Conservation (phyloP, 1,140 invertebrate genomes). For the Oryctes rhinoceros region DNA sequence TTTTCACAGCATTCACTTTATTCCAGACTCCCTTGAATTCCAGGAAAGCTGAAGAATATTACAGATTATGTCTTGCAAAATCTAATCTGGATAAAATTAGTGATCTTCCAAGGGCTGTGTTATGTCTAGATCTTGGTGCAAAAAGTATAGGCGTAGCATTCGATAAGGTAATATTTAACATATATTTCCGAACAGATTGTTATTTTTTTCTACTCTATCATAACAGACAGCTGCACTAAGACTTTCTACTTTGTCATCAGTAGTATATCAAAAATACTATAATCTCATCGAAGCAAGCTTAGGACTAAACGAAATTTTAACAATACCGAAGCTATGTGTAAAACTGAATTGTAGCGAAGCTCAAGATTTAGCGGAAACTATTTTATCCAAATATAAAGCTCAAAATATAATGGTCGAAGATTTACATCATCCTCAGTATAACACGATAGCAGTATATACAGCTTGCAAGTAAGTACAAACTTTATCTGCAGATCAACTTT, state of each 20-base stretch:
- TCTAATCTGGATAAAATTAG: conserved; percentile 49
- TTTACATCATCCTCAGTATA: conserved; percentile 62
- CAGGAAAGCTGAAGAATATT: conserved; percentile 56
- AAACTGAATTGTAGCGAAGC: conserved; percentile 59
- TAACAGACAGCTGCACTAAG: conserved; percentile 58
- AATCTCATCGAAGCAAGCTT: conserved; percentile 61
- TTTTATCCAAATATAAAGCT: conserved; percentile 57
- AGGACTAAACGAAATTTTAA: conserved; percentile 58
- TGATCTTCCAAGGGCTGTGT: conserved; percentile 53
- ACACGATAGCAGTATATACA: conserved; percentile 60
- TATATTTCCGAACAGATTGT: background rate
- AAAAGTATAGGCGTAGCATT: conserved; percentile 47
- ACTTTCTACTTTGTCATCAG: conserved; percentile 59
- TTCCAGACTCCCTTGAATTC: conserved; percentile 43
- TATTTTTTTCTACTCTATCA: conserved; percentile 30
- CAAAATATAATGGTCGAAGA: conserved; percentile 53
- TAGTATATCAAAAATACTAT: conserved; percentile 59
- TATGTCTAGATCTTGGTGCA: conserved; percentile 57
- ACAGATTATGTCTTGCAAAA: conserved; percentile 54
- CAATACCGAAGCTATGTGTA: conserved; percentile 60
- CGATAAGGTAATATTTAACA: conserved; percentile 52
- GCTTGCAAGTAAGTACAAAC: conserved; percentile 56
- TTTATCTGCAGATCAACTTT: background rate
- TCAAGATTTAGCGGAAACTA: conserved; percentile 57
- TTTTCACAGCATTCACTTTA: background rate